Evolutionary conservation across 2,888 invertebrate species (phyloP).

Genomic region (Sinelater perroti): DNA sequence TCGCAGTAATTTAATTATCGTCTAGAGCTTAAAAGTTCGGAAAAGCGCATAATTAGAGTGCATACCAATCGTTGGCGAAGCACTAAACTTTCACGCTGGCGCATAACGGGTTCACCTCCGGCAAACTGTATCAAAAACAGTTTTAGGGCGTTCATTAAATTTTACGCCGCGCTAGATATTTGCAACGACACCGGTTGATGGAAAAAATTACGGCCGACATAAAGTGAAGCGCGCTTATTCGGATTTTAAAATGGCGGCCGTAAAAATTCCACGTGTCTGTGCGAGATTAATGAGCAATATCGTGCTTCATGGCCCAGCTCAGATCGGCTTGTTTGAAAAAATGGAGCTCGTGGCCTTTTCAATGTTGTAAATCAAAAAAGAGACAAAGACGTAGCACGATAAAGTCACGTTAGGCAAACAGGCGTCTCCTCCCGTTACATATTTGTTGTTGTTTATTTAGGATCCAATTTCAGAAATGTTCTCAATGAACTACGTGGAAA

Average conservation of each 20-base stretch:
- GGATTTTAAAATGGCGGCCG: background rate
- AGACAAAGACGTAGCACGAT: too few species aligned
- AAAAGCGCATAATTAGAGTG: background rate
- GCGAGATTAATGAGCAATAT: too few species aligned
- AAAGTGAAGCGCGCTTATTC: too few species aligned
- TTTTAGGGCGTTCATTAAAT: slow-evolving; percentile 8
- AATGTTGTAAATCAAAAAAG: too few species aligned
- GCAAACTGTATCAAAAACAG: background rate
- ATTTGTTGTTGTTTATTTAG: slow-evolving; percentile 8
- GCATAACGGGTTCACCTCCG: background rate
- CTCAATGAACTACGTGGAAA: background rate
- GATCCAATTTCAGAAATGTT: slow-evolving; percentile 2
- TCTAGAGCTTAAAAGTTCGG: background rate
- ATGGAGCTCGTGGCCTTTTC: too few species aligned
- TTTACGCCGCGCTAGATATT: slow-evolving; percentile 9
- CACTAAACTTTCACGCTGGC: background rate
- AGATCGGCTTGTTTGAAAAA: too few species aligned
- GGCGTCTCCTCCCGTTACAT: too few species aligned
- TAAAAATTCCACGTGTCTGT: too few species aligned
- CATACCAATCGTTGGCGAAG: background rate
- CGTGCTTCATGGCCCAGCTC: too few species aligned
- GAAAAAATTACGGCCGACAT: slow-evolving; percentile 5
- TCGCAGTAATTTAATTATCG: too few species aligned
- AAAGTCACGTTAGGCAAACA: too few species aligned
- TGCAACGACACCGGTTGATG: background rate